Conservation (phyloP, 2,888 invertebrate genomes). For the Troides oblongomaculatus region DNA sequence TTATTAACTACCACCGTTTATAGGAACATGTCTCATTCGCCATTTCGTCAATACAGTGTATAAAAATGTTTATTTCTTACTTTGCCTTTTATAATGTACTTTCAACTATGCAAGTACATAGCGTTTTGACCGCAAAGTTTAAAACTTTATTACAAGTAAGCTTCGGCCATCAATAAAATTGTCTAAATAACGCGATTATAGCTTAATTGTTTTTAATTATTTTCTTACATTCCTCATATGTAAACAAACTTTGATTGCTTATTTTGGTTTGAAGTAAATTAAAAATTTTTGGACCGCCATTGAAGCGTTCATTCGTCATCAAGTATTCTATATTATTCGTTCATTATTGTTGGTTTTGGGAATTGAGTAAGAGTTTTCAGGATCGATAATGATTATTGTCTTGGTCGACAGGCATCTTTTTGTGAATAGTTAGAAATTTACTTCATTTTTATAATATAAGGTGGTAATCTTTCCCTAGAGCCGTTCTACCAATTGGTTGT, state of each 20-base stretch:
- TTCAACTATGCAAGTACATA: too few relatives aligned
- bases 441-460: neutral
- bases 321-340: too few relatives aligned
- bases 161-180: neutral
- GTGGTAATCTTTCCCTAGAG: neutral
- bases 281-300: neutral
- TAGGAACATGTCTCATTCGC: neutral
- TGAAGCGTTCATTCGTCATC: neutral
- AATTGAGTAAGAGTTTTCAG: too few relatives aligned
- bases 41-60: neutral
- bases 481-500: constrained; percentile 7
- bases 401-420: too few relatives aligned
- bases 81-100: too few relatives aligned
- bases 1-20: constrained; percentile 20
- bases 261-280: neutral
- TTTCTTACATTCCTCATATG: neutral
- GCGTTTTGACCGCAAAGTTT: too few relatives aligned
- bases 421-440: too few relatives aligned
- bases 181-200: neutral
- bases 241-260: neutral
- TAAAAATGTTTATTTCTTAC: neutral
- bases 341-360: too few relatives aligned
- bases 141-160: neutral
- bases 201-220: neutral
- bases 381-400: too few relatives aligned